A percentile compares a stretch with the other conserved stretches of the same genome.
Evolutionary conservation across 2,113 vertebrate genomes (phyloP).

Genomic region (Origma solitaria): DNA sequence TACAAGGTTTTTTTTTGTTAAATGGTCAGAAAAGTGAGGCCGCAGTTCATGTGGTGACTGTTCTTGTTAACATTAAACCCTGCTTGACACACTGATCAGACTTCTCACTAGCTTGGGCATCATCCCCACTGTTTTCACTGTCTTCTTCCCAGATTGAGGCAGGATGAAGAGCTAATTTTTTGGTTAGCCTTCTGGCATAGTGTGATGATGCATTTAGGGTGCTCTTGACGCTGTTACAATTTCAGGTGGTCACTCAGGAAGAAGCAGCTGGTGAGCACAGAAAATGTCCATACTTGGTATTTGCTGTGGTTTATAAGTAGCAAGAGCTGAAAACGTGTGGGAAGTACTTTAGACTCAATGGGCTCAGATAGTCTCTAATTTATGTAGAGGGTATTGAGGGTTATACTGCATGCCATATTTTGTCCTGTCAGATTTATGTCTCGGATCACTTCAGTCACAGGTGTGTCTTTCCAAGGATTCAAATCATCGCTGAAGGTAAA

Average conservation of each 20-base stretch:
- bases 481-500: constrained; percentile 6
- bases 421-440: constrained; percentile 17
- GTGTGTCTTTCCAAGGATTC: constrained; percentile 7
- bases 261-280: background rate
- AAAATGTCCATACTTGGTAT: background rate
- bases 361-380: background rate
- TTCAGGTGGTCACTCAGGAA: background rate
- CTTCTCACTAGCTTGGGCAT: background rate
- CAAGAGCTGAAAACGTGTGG: background rate
- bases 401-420: background rate
- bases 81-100: background rate
- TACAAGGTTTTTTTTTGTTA: background rate
- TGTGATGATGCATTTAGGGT: background rate
- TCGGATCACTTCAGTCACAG: background rate
- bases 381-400: background rate
- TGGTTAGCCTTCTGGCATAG: background rate
- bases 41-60: background rate
- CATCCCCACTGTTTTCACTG: background rate
- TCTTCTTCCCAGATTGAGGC: background rate
- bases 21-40: background rate
- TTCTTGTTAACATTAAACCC: background rate
- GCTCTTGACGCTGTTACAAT: background rate
- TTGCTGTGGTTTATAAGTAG: background rate
- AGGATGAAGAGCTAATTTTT: background rate
- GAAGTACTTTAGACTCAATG: constrained; percentile 6